phyloP scores from a whole-genome alignment of 1,140 invertebrate genomes.

The Drosophila guanche region DNA sequence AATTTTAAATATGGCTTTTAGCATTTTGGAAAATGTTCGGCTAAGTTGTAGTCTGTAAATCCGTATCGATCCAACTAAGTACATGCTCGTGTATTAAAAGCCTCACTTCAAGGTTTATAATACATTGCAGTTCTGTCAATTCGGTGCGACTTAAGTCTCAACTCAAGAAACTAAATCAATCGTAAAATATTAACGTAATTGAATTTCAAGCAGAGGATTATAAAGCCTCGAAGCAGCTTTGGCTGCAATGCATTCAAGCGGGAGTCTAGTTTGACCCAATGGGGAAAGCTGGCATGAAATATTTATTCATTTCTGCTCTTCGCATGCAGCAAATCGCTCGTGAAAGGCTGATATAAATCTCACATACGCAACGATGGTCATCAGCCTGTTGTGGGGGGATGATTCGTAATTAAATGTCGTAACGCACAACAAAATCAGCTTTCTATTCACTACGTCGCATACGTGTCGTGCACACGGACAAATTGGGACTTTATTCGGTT shows the following conservation, averaged over 20 bases:
- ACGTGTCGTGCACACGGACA: too few relatives aligned
- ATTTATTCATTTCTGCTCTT: slow-evolving; percentile 27
- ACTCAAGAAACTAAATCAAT: background rate
- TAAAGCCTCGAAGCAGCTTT: slow-evolving; percentile 12
- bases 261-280: background rate
- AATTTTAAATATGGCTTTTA: too few relatives aligned
- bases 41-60: too few relatives aligned
- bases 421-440: slow-evolving; percentile 31
- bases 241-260: background rate
- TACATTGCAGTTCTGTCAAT: too few relatives aligned
- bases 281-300: background rate
- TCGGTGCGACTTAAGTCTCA: background rate
- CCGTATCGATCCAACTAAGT: too few relatives aligned
- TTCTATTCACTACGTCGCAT: slow-evolving; percentile 15
- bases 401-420: slow-evolving; percentile 44
- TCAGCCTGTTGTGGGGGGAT: slow-evolving; percentile 6
- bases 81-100: too few relatives aligned
- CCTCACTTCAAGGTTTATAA: too few relatives aligned
- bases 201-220: slow-evolving; percentile 5
- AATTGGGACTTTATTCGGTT: slow-evolving; percentile 40
- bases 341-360: slow-evolving; percentile 13
- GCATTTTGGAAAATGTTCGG: too few relatives aligned
- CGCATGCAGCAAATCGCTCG: slow-evolving; percentile 11
- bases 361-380: slow-evolving; percentile 33
- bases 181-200: slow-evolving; percentile 6